phyloP scores from a whole-genome alignment of 2,113 vertebrate species.

The Bostrychus sinensis region DNA sequence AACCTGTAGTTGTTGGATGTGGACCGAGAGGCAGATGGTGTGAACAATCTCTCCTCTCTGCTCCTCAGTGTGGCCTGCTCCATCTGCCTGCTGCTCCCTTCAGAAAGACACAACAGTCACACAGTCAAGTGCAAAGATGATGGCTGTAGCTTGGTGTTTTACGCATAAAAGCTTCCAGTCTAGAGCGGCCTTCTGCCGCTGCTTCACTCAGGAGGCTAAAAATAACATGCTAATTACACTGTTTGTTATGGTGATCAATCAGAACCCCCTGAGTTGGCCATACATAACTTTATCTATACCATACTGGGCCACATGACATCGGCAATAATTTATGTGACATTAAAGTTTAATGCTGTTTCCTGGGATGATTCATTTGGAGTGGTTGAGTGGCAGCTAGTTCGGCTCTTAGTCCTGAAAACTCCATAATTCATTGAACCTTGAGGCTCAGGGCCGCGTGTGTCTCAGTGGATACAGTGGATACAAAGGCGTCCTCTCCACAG shows the following conservation, averaged over 20 bases:
- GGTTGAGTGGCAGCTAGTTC: slow-evolving; percentile 11
- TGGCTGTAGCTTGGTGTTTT: slow-evolving; percentile 1
- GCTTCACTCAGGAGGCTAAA: slow-evolving; percentile 33
- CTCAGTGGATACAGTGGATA: slow-evolving; percentile 47
- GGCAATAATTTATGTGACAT: slow-evolving; percentile 12
- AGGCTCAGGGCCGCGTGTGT: slow-evolving; percentile 38
- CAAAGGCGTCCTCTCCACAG: slow-evolving; percentile 43
- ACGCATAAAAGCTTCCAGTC: slow-evolving; percentile 4
- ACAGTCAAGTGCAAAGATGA: slow-evolving; percentile 6
- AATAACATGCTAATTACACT: slow-evolving; percentile 34
- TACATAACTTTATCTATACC: neutral
- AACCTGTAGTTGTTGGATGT: slow-evolving; percentile 1
- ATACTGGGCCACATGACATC: slow-evolving; percentile 1
- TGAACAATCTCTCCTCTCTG: slow-evolving; percentile 20
- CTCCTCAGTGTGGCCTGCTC: slow-evolving; percentile 27
- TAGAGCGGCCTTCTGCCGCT: slow-evolving; percentile 19
- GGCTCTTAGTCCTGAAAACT: slow-evolving; percentile 19
- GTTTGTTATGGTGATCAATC: slow-evolving; percentile 5
- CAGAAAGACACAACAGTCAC: slow-evolving; percentile 8
- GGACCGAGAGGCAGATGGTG: slow-evolving; percentile 55
- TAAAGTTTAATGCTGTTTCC: slow-evolving; percentile 42
- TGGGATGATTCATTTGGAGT: slow-evolving; percentile 28
- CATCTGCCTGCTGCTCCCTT: slow-evolving; percentile 45
- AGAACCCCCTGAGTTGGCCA: no score
- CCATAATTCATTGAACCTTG: slow-evolving; percentile 53